These are phyloP conservation scores for Sarcophaga caerulescens DNA, from an alignment of 2,888 invertebrate genomes.

Conservation along the genomic window DNA sequence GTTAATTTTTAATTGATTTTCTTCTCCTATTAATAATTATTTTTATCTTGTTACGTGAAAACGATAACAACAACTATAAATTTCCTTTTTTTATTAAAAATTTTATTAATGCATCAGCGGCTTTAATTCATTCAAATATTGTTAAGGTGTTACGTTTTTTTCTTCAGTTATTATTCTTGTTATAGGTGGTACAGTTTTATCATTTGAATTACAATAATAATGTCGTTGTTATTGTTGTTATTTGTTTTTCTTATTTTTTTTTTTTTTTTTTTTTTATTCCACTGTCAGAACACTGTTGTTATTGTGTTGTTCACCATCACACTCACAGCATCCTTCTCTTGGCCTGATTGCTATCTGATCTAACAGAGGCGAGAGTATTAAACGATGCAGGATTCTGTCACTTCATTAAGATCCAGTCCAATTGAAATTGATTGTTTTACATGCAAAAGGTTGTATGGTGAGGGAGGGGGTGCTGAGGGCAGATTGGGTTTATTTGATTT, in stretches of 20 bases:
- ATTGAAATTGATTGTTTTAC: neutral
- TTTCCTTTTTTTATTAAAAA: neutral
- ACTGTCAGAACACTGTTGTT: too few relatives aligned
- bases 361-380: too few relatives aligned
- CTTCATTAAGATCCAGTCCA: neutral
- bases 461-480: neutral
- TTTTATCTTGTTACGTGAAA: neutral
- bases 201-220: neutral
- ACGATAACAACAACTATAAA: neutral
- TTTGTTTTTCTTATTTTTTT: neutral
- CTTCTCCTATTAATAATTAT: neutral
- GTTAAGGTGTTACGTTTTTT: constrained; percentile 1
- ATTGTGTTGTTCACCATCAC: too few relatives aligned
- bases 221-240: neutral
- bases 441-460: neutral
- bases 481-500: neutral
- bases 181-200: neutral
- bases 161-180: neutral
- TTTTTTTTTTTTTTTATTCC: too few relatives aligned
- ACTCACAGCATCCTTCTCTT: too few relatives aligned
- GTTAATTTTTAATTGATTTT: neutral
- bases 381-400: neutral
- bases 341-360: too few relatives aligned
- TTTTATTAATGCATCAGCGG: constrained; percentile 47
- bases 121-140: constrained; percentile 46